Conservation (phyloP, 2,113 vertebrate species). For the Suricata suricatta region DNA sequence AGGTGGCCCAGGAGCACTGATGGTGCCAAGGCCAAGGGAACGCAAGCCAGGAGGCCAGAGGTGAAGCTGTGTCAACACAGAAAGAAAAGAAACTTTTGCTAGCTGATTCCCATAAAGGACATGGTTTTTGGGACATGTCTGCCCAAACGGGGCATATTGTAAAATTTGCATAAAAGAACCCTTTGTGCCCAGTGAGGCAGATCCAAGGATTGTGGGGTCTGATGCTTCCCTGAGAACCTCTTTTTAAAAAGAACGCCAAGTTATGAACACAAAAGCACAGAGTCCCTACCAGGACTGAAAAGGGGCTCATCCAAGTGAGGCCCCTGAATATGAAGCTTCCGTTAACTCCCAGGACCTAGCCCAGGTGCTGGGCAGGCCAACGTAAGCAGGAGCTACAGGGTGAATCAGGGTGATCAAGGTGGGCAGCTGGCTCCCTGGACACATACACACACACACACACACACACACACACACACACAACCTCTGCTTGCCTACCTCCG, state of each 20-base stretch:
- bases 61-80: rapidly evolving
- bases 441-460: rapidly evolving
- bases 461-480: rapidly evolving
- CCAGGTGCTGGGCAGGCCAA: no score
- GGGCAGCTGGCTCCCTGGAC: background rate
- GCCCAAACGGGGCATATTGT: background rate
- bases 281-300: background rate
- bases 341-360: background rate
- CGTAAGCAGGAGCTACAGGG: background rate
- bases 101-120: background rate
- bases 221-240: background rate
- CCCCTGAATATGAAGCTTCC: background rate
- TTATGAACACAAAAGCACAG: background rate
- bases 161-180: background rate
- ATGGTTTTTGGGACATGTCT: background rate
- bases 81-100: background rate
- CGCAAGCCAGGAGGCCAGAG: background rate
- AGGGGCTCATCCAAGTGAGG: background rate
- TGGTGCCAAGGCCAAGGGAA: background rate
- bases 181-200: background rate
- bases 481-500: rapidly evolving
- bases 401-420: no score
- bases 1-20: rapidly evolving
- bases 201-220: background rate
- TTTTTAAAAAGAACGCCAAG: background rate